Evolutionary conservation across 2,797 vertebrate genomes (phyloP).

Genomic region (Discoglossus pictus): DNA sequence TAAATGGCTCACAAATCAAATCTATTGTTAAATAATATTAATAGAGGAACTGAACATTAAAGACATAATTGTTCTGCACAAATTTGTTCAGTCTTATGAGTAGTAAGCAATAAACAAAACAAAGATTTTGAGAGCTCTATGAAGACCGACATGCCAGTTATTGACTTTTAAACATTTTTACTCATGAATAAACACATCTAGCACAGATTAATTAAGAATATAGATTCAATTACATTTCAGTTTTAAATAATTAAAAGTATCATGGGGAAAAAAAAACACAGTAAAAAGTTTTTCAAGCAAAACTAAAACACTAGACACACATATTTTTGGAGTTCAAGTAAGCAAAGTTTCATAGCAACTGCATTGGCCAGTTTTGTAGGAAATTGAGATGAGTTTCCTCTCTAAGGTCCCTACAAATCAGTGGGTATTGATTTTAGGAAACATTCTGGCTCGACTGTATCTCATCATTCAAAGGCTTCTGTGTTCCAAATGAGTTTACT

Average conservation of each 20-base stretch:
- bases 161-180: not conserved
- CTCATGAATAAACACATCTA: not conserved
- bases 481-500: slow-evolving; percentile 49
- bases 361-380: slow-evolving; percentile 25
- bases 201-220: not conserved
- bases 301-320: not conserved
- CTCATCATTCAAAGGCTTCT: slow-evolving; percentile 48
- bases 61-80: not conserved
- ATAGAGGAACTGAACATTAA: not conserved
- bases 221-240: not conserved
- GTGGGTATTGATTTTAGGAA: slow-evolving; percentile 46
- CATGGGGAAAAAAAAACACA: not conserved
- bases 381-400: slow-evolving; percentile 41
- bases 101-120: not conserved
- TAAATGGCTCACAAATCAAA: slow-evolving; percentile 3
- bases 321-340: slow-evolving; percentile 4
- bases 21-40: not conserved
- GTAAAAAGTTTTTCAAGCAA: not conserved
- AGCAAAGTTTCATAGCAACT: slow-evolving; percentile 41
- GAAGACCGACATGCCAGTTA: too few relatives aligned
- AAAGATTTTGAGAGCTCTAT: not conserved
- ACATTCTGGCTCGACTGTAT: slow-evolving; percentile 49
- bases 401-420: slow-evolving; percentile 43
- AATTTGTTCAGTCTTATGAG: not conserved
- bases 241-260: not conserved